Evolutionary conservation across 2,113 vertebrate genomes (phyloP).

Genomic region (Oryzias woworae): DNA sequence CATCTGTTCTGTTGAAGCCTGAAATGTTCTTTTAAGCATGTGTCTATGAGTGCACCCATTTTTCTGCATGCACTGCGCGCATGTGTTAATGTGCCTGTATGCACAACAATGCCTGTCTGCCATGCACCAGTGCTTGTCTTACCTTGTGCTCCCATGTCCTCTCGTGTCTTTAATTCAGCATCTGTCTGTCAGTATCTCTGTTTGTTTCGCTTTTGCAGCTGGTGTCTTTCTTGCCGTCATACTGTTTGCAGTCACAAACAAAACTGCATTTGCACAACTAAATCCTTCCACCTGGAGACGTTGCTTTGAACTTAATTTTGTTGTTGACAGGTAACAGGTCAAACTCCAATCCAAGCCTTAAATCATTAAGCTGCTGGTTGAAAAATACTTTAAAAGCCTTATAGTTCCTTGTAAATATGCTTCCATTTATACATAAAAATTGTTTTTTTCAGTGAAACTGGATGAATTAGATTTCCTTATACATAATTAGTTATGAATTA

Average conservation of each 20-base stretch:
- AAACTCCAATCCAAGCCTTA: no score
- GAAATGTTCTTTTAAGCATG: slow-evolving; percentile 23
- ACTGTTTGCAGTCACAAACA: slow-evolving; percentile 35
- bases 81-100: slow-evolving; percentile 25
- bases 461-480: no score
- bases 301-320: slow-evolving; percentile 2
- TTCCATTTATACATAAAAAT: no score
- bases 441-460: no score
- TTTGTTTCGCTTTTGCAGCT: slow-evolving; percentile 11
- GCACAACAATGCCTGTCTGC: slow-evolving; percentile 21
- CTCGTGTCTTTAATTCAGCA: slow-evolving; percentile 11
- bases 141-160: slow-evolving; percentile 19
- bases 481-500: no score
- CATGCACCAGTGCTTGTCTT: slow-evolving; percentile 20
- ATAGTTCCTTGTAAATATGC: no score
- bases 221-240: slow-evolving; percentile 40
- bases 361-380: no score
- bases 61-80: slow-evolving; percentile 15
- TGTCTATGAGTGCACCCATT: slow-evolving; percentile 8
- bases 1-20: slow-evolving; percentile 28
- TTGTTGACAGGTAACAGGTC: no score
- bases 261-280: slow-evolving; percentile 13
- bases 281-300: slow-evolving; percentile 3
- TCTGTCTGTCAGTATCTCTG: slow-evolving; percentile 32
- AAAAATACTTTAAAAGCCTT: no score